Conservation (phyloP, 2,113 vertebrate genomes). For the Butorides virescens region DNA sequence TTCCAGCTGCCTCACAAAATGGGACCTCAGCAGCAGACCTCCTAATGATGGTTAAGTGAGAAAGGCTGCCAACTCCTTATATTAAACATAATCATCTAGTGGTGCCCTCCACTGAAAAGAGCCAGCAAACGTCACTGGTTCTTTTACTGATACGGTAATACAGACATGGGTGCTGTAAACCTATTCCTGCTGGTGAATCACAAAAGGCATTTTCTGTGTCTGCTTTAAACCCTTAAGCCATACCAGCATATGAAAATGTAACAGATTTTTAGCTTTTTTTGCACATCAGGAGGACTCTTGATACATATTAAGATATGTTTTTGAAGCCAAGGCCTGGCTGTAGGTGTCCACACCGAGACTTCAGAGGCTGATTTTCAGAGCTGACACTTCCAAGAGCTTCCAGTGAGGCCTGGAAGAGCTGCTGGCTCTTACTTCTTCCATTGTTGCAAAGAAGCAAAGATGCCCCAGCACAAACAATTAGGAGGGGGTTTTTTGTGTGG, state of each 20-base stretch:
- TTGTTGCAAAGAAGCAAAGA: background rate
- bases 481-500: accelerated
- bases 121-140: background rate
- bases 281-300: background rate
- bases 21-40: constrained; percentile 15
- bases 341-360: background rate
- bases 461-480: background rate
- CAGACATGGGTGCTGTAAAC: background rate
- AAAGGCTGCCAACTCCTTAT: constrained; percentile 19
- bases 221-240: background rate
- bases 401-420: background rate
- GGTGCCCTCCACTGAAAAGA: background rate
- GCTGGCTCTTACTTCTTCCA: background rate
- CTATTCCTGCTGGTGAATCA: background rate
- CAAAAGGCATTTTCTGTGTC: background rate
- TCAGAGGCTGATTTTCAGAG: background rate
- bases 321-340: background rate
- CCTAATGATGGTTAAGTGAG: constrained; percentile 23
- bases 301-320: background rate
- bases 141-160: background rate
- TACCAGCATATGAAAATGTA: background rate
- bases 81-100: background rate
- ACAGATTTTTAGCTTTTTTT: background rate
- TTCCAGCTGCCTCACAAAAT: constrained; percentile 41
- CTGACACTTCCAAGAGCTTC: background rate